Conservation (phyloP, 1,140 invertebrate genomes). For the Bombus picipes region DNA sequence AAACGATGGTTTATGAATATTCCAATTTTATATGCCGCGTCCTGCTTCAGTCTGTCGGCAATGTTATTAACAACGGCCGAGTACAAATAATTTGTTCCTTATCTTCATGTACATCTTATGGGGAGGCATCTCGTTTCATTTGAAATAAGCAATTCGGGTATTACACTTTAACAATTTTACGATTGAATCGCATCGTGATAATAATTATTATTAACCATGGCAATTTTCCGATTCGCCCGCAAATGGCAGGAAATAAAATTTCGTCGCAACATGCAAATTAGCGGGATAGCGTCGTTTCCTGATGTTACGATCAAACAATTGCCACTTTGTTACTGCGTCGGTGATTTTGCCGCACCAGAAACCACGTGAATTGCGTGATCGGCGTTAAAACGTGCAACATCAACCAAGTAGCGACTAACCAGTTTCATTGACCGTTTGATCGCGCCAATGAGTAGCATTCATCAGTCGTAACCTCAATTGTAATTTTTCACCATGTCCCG, state of each 20-base stretch:
- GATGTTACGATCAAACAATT: neutral
- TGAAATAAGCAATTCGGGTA: neutral
- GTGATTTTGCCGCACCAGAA: neutral
- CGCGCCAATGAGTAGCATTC: too few relatives aligned
- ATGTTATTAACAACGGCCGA: neutral
- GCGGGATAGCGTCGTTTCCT: slow-evolving; percentile 6
- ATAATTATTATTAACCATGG: neutral
- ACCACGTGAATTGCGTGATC: too few relatives aligned
- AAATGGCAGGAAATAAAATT: neutral
- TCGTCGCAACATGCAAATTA: slow-evolving; percentile 33
- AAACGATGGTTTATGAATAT: slow-evolving; percentile 18
- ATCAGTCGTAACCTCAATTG: too few relatives aligned
- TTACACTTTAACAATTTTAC: neutral
- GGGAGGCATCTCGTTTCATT: neutral
- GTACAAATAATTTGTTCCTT: slow-evolving; percentile 3
- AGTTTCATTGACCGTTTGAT: too few relatives aligned
- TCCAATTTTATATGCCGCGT: neutral
- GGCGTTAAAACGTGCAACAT: too few relatives aligned
- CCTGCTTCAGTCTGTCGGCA: neutral
- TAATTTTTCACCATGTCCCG: too few relatives aligned
- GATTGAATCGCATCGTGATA: neutral
- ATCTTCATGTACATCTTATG: too few relatives aligned
- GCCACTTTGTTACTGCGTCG: neutral
- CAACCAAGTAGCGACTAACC: too few relatives aligned
- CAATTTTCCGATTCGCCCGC: neutral